Base-by-base conservation (phyloP, 1,140 invertebrate genomes). In the Episyrphus balteatus region DNA sequence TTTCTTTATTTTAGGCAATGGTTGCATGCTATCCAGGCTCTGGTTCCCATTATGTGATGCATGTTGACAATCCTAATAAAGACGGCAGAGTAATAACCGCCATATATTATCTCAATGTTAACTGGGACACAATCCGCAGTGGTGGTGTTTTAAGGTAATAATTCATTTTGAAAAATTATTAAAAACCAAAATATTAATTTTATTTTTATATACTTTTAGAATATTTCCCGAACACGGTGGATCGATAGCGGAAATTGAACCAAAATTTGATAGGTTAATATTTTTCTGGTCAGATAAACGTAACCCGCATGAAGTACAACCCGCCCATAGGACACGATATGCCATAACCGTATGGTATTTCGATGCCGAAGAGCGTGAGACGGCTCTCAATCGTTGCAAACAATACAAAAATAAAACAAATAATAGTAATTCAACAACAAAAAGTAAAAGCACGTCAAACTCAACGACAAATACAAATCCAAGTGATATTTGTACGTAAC, bases 281-380 rank as follows among this genome's bases (percentile, higher is more conserved):
- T 96, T 97, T 68, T 98, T 98, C 71, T 98, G 93, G 93, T 98
- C 94, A 2, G 93, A 98, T 64, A 74, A 87, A 52, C 74, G 93
- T 54, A 97, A 97, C 76, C 94, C 94, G 1, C 93, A 98, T 66
- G 93, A 98, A 74, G 94, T 98, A 1, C 85, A 92, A 67, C 92
- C 92, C 3, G 83, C 93, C 1, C 87, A 77, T 62, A 78, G 79
- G 57, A 91, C 87, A 15, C 85, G 76, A 70, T 95, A 94, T 69
- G 92, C 92, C 8, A 93, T 97, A 37, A 97, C 92, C 13, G 74
- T 96, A 36, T 97, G 92, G 92, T 96, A 96, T 68, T 93, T 92
- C 66, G 92, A 95, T 70, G 80, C 84, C 1, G 78, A 81, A 49
- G 90, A 94, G 70, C 77, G 88, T 56, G 82, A 82, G 59, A 76